These are phyloP conservation scores for Antennarius maculatus DNA, from an alignment of 2,797 vertebrate species.

Conservation along the genomic window DNA sequence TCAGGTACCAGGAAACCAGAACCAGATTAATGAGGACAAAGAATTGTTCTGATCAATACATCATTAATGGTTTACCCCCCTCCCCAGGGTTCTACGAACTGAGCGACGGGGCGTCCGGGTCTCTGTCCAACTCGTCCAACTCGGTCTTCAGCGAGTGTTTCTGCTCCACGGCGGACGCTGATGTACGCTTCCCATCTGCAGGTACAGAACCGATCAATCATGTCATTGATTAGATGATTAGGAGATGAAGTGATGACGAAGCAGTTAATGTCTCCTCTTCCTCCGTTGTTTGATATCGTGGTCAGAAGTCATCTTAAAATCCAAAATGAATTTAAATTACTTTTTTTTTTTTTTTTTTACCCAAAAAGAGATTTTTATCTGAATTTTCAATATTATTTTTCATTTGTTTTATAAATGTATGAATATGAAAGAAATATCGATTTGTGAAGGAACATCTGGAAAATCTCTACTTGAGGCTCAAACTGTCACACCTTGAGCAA, in stretches of 20 bases:
- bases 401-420: background rate
- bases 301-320: background rate
- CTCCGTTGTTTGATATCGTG: background rate
- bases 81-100: constrained; percentile 95
- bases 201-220: constrained; percentile 65
- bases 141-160: constrained; percentile 98
- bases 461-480: background rate
- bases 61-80: too few relatives aligned
- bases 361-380: too few relatives aligned
- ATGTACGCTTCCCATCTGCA: constrained; percentile 86
- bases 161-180: constrained; percentile 68
- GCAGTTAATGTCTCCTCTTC: background rate
- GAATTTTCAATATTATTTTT: too few relatives aligned
- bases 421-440: background rate
- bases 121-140: constrained; percentile 97
- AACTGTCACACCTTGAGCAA: background rate
- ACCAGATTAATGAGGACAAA: too few relatives aligned
- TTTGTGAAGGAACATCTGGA: constrained; percentile 3
- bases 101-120: constrained; percentile 91
- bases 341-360: too few relatives aligned
- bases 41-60: too few relatives aligned
- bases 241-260: too few relatives aligned
- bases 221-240: background rate
- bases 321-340: background rate
- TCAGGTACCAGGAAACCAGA: constrained; percentile 81